Evolutionary conservation across 2,888 invertebrate genomes (phyloP), one percentile per base, ranked within the genome.

Genomic region (Phania funesta): DNA sequence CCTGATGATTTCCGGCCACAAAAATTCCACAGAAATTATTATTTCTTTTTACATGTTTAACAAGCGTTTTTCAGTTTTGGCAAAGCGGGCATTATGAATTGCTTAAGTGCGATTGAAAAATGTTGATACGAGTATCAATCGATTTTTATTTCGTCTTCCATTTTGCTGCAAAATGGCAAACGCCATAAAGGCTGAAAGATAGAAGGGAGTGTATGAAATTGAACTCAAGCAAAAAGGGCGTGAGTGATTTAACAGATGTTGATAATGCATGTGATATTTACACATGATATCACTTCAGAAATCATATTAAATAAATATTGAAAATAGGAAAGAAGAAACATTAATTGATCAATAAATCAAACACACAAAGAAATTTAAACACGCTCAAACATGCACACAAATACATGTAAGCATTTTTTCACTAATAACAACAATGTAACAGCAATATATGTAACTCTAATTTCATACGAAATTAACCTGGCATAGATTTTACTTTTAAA

Each of bases 31-130:
- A 26, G 44, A 35, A 44, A 35, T 2, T 22, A 16, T 16, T n/a
- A 52, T 38, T 8, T 26, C 2, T 22, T 8, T 24, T 38, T 6
- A 26, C 0, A 41, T 44, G 26, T 29, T 22, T 20, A 13, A 18
- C 18, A 48, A 50, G 18, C 16, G 13, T 76, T 68, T n/a, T 75
- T 50, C 13, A 5, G 18, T 71, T 80, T 80, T 64, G n/a, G 82
- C 81, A 71, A 84, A 85, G 85, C 77, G 85, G 84, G 85, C 85
- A 73, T 86, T 86, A 87, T 88, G 87, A 88, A 88, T 87, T 87
- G 87, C 85, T 86, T 60, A 81, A 87, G 85, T 85, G 86, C 44
- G 78, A 68, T 78, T 74, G 50, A 13, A 58, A 74, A 70, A 65
- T 74, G 13, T 68, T 74, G 81, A 78, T 82, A 78, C 52, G 20